phyloP scores from a whole-genome alignment of 30 jellyfish, hydroid and myxozoan species.

The Haliclystus octoradiatus region DNA sequence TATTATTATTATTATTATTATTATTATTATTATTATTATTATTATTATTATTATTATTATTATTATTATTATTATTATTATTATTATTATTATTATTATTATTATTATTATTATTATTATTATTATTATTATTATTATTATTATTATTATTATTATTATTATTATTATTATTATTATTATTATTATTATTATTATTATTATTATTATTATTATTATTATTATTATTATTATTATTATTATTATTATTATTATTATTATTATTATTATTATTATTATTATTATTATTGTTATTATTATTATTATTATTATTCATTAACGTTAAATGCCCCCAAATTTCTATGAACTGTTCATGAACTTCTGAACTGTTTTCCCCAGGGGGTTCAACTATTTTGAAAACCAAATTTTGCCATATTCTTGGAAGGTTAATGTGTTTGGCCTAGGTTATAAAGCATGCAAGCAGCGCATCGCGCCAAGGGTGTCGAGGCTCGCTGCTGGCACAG shows the following conservation, averaged over 20 bases:
- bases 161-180: neutral
- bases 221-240: neutral
- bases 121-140: neutral
- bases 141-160: neutral
- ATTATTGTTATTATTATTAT: neutral
- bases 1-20: neutral
- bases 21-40: neutral
- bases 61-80: neutral
- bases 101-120: neutral
- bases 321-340: too few relatives aligned
- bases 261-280: neutral
- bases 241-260: neutral
- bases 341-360: too few relatives aligned
- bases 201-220: neutral
- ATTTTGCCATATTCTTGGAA: too few relatives aligned
- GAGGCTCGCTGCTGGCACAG: too few relatives aligned
- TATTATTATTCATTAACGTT: too few relatives aligned
- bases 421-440: too few relatives aligned
- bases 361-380: too few relatives aligned
- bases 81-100: neutral
- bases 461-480: too few relatives aligned
- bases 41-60: neutral
- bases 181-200: neutral
- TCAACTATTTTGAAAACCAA: too few relatives aligned
- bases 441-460: too few relatives aligned